These are phyloP conservation scores for Monochamus saltuarius DNA, from an alignment of 1,140 invertebrate species.

Conservation along the genomic window DNA sequence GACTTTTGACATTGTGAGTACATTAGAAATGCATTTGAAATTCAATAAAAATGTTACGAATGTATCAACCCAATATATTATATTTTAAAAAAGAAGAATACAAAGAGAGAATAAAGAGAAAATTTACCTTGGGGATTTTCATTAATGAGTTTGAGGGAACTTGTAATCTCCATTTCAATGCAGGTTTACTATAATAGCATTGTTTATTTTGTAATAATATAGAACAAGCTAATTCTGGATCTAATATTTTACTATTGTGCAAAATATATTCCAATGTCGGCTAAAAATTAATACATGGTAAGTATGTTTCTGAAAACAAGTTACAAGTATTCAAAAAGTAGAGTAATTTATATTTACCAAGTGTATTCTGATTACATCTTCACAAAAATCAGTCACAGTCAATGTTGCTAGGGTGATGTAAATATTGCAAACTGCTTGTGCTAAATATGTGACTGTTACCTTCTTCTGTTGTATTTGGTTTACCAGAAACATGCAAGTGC, in stretches of 20 bases:
- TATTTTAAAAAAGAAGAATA: too few species aligned
- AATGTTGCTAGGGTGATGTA: constrained; percentile 25
- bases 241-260: constrained; percentile 31
- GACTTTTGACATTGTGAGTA: too few species aligned
- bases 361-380: constrained; percentile 19
- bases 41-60: too few species aligned
- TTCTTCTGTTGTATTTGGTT: constrained; percentile 17
- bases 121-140: constrained; percentile 25
- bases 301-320: neutral
- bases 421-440: constrained; percentile 21
- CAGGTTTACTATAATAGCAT: constrained; percentile 28
- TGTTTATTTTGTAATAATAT: constrained; percentile 34
- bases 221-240: constrained; percentile 28
- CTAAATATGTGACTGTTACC: constrained; percentile 16
- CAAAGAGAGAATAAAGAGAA: too few species aligned
- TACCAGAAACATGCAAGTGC: constrained; percentile 21
- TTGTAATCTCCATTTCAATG: constrained; percentile 24
- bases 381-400: constrained; percentile 26
- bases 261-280: constrained; percentile 33
- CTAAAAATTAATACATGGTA: constrained; percentile 11
- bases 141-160: constrained; percentile 1
- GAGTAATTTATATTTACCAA: constrained; percentile 22
- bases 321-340: constrained; percentile 1
- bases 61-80: too few species aligned
- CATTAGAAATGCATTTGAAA: too few species aligned